These are phyloP conservation scores for Eledona agricola DNA, from an alignment of 2,888 invertebrate genomes.

Conservation along the genomic window DNA sequence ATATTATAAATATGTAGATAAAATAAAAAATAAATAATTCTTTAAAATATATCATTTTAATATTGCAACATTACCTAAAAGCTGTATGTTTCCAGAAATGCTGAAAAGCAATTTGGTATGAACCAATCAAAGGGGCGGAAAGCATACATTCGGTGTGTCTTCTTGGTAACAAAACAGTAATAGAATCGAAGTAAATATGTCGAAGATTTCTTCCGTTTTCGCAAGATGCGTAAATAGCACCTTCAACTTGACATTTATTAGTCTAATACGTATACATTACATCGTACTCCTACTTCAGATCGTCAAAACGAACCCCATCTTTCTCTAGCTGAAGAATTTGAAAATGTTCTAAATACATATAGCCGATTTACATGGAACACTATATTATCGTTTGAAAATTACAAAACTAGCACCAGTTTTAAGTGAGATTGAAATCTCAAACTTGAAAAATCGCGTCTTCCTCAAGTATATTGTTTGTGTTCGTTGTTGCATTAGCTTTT, in stretches of 20 bases:
- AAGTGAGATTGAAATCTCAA: conserved; percentile 41
- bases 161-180: too few relatives aligned
- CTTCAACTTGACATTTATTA: conserved; percentile 1
- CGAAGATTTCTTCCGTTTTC: too few relatives aligned
- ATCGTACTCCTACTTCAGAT: too few relatives aligned
- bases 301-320: too few relatives aligned
- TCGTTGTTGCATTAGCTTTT: conserved; percentile 28
- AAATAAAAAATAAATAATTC: conserved; percentile 43
- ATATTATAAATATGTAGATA: conserved; percentile 42
- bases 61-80: conserved; percentile 41
- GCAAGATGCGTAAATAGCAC: conserved; percentile 3
- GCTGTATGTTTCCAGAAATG: conserved; percentile 34
- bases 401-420: conserved; percentile 33
- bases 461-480: conserved; percentile 44
- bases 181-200: conserved; percentile 11
- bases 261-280: conserved; percentile 15
- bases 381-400: conserved; percentile 26
- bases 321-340: too few relatives aligned
- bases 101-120: conserved; percentile 42
- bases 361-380: conserved; percentile 2
- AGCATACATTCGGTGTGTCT: too few relatives aligned
- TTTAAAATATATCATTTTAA: conserved; percentile 45
- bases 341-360: conserved; percentile 7
- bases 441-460: conserved; percentile 54
- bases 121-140: too few relatives aligned